These are phyloP conservation scores for Boulengerochromis microlepis DNA, from an alignment of 2,113 vertebrate species.

Conservation along the genomic window DNA sequence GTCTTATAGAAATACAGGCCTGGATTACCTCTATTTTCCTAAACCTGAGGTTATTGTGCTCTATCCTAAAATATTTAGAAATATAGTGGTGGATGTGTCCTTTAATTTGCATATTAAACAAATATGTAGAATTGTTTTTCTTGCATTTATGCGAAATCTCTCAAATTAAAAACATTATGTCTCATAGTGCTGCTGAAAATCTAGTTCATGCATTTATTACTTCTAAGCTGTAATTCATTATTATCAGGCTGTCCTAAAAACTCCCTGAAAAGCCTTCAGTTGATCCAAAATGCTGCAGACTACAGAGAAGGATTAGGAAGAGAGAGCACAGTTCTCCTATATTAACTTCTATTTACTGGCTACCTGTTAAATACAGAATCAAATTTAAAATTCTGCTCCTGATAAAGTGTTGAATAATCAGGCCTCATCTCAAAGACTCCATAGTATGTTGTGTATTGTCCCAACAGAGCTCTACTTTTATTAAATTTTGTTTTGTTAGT, in stretches of 20 bases:
- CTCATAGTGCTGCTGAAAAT: not conserved
- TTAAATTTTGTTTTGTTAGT: not conserved
- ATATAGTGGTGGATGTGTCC: not conserved
- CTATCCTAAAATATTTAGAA: not conserved
- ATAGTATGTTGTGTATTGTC: not conserved
- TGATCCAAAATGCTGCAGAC: not conserved
- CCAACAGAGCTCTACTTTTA: not conserved
- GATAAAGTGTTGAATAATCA: not conserved
- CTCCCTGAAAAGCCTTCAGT: not conserved
- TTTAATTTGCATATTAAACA: not conserved
- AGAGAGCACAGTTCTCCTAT: not conserved
- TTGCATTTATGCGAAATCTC: not conserved
- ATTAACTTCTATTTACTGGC: not conserved
- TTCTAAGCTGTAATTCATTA: not conserved
- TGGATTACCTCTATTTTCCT: not conserved
- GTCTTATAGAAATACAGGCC: not conserved
- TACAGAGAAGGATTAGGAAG: not conserved
- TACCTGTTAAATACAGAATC: not conserved
- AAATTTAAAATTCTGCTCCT: not conserved
- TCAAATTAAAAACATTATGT: not conserved
- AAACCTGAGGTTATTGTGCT: not conserved
- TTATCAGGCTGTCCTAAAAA: not conserved
- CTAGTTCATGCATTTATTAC: not conserved
- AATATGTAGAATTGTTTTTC: not conserved
- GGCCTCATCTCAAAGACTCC: not conserved